Evolutionary conservation across 2,113 vertebrate species (phyloP).

Genomic region (Lagopus leucura): DNA sequence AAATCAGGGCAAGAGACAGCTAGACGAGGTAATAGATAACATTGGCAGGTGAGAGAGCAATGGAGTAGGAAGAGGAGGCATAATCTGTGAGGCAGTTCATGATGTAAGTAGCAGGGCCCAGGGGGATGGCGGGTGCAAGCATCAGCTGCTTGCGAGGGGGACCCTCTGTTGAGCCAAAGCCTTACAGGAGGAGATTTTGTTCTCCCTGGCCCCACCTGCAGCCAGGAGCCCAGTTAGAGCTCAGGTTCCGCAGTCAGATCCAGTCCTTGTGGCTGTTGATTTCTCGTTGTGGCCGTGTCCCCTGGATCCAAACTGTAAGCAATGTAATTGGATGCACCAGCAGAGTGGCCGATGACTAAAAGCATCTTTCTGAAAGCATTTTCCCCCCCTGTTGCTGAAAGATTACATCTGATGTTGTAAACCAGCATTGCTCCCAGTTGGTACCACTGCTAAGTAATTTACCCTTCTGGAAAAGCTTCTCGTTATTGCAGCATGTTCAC

Average conservation of each 20-base stretch:
- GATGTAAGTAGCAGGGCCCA: not conserved
- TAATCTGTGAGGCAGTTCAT: not conserved
- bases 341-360: not conserved
- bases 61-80: not conserved
- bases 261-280: not conserved
- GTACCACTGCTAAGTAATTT: slow-evolving; percentile 43
- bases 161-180: not conserved
- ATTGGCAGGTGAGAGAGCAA: not conserved
- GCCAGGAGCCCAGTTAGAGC: not conserved
- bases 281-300: not conserved
- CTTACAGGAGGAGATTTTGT: not conserved
- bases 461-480: slow-evolving; percentile 40
- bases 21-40: not conserved
- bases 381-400: not conserved
- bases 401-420: slow-evolving; percentile 57
- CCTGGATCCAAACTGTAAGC: not conserved
- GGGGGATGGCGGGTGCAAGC: not conserved
- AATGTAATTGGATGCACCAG: slow-evolving; percentile 11
- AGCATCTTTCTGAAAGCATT: slow-evolving; percentile 35
- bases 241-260: not conserved
- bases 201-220: not conserved
- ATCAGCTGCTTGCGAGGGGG: not conserved
- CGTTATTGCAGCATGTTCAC: slow-evolving; percentile 2
- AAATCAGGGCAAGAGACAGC: not conserved
- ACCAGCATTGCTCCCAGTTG: not conserved